Evolutionary conservation across 2,888 invertebrate genomes (phyloP).

Genomic region (Acronicta aceris): DNA sequence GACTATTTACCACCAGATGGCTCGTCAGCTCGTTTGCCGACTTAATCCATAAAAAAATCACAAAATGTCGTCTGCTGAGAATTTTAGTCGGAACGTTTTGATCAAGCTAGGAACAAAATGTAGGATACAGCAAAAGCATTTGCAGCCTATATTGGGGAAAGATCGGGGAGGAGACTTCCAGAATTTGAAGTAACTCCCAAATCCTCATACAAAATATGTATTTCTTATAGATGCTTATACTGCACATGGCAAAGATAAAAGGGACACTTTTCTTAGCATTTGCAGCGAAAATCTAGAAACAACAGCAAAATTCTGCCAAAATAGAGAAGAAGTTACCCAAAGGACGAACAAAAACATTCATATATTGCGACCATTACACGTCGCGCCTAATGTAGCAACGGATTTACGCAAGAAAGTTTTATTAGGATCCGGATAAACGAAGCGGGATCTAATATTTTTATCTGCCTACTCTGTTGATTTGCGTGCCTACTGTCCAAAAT

Average conservation of each 20-base stretch:
- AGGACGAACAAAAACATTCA: slow-evolving; percentile 37
- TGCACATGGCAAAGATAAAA: neutral
- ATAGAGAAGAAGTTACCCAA: slow-evolving; percentile 1
- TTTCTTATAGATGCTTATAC: neutral
- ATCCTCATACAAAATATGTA: neutral
- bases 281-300: neutral
- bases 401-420: slow-evolving; percentile 69
- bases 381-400: slow-evolving; percentile 64
- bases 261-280: neutral
- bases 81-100: no score
- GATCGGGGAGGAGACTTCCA: no score
- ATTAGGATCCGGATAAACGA: slow-evolving; percentile 63
- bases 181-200: no score
- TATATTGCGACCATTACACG: slow-evolving; percentile 35
- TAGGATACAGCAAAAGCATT: no score
- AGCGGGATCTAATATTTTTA: slow-evolving; percentile 53
- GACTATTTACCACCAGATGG: no score
- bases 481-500: slow-evolving; percentile 33
- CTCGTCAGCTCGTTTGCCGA: no score
- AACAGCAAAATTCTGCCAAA: neutral
- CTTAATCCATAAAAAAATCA: no score
- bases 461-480: slow-evolving; percentile 49
- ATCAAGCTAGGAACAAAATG: no score
- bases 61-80: no score
- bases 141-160: no score